These are phyloP conservation scores for Holocentrus rufus DNA, from an alignment of 2,797 vertebrate species.

Conservation along the genomic window DNA sequence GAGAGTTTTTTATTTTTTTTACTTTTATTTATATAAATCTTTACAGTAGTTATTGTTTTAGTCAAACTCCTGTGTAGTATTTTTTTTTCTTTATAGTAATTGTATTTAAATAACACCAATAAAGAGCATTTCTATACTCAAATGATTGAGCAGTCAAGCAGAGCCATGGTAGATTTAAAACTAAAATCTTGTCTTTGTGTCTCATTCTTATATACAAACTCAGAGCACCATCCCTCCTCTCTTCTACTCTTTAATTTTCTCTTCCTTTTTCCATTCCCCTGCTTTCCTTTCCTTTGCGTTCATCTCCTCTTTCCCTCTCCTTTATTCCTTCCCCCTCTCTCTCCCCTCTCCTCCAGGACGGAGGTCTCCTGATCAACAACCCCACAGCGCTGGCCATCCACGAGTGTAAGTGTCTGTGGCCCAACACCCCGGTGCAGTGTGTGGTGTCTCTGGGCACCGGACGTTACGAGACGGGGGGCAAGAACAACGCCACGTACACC, in stretches of 20 bases:
- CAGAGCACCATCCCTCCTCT: too few relatives aligned
- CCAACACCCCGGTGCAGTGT: slow-evolving; percentile 90
- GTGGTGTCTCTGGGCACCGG: slow-evolving; percentile 95
- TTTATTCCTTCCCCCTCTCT: neutral
- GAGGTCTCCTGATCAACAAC: slow-evolving; percentile 95
- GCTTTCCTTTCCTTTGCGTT: neutral
- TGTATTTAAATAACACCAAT: too few relatives aligned
- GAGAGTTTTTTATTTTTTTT: too few relatives aligned
- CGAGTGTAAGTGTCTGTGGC: slow-evolving; percentile 96
- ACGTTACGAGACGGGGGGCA: slow-evolving; percentile 84
- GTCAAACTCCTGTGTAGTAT: too few relatives aligned
- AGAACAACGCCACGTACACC: slow-evolving; percentile 84
- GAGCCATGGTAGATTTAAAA: too few relatives aligned
- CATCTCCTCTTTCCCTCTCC: neutral
- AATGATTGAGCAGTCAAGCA: too few relatives aligned
- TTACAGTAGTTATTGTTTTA: too few relatives aligned
- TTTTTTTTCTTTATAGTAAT: too few relatives aligned
- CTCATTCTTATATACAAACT: too few relatives aligned
- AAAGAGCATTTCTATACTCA: too few relatives aligned
- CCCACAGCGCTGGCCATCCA: slow-evolving; percentile 94
- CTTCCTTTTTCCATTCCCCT: neutral
- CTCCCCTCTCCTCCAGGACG: slow-evolving; percentile 82
- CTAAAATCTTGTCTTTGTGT: neutral
- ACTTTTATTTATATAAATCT: too few relatives aligned
- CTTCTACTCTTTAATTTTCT: too few relatives aligned